Percentiles rank a stretch among this genome's conserved stretches.
phyloP scores from a whole-genome alignment of 2,888 invertebrate genomes.

The Euclidia mi region DNA sequence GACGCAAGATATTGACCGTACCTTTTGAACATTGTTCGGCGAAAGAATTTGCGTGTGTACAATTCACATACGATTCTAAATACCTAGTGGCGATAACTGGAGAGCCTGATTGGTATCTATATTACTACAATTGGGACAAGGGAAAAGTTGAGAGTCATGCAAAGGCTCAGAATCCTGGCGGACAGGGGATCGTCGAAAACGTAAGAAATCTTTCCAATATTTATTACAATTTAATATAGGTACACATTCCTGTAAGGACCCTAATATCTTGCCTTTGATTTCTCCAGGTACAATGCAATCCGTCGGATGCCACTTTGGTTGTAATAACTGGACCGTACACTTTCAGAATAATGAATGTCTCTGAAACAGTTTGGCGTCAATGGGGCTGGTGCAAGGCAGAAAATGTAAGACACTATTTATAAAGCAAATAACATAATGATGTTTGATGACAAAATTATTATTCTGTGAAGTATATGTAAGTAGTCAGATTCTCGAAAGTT shows the following conservation, averaged over 20 bases:
- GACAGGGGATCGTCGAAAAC: constrained; percentile 91
- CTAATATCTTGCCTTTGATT: background rate
- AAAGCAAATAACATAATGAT: background rate
- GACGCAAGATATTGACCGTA: constrained; percentile 91
- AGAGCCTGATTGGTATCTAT: constrained; percentile 95
- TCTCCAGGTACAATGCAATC: constrained; percentile 94
- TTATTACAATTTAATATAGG: constrained; percentile 2
- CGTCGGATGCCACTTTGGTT: constrained; percentile 93
- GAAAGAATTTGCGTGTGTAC: constrained; percentile 92
- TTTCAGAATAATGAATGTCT: constrained; percentile 93
- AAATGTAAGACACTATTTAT: constrained; percentile 75
- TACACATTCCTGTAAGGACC: too few relatives aligned
- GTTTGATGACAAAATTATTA: too few relatives aligned
- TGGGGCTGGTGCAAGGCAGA: constrained; percentile 96
- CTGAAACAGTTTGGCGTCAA: constrained; percentile 94
- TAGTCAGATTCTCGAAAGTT: too few relatives aligned
- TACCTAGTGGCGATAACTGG: constrained; percentile 95
- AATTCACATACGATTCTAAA: constrained; percentile 95
- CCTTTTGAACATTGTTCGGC: constrained; percentile 91
- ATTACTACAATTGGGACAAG: constrained; percentile 95
- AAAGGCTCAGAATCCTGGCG: constrained; percentile 93
- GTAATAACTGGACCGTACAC: constrained; percentile 91
- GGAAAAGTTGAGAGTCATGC: constrained; percentile 94
- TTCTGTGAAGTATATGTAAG: too few relatives aligned
- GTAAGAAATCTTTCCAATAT: constrained; percentile 61